Conservation (phyloP, 2,113 vertebrate genomes). For the Bufo gargarizans region DNA sequence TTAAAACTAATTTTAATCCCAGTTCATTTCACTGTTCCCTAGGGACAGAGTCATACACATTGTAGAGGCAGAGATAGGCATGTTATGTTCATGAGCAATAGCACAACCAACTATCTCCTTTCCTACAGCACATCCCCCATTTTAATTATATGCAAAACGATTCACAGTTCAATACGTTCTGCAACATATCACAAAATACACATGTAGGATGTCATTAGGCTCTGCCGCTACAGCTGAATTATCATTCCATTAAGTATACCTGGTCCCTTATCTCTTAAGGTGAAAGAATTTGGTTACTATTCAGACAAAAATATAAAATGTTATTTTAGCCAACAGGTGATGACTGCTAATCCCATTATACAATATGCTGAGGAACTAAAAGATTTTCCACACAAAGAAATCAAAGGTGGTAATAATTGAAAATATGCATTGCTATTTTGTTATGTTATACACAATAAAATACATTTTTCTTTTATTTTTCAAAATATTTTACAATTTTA, state of each 20-base stretch:
- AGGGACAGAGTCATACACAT: neutral
- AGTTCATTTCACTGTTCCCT: neutral
- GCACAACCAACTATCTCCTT: neutral
- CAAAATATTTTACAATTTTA: too few relatives aligned
- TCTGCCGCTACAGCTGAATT: slow-evolving; percentile 9
- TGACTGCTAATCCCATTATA: neutral
- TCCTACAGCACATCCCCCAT: slow-evolving; percentile 32
- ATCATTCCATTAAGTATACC: slow-evolving; percentile 1
- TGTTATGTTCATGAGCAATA: neutral
- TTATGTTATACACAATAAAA: too few relatives aligned
- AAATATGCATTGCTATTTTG: too few relatives aligned
- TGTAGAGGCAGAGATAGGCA: slow-evolving; percentile 1
- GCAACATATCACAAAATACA: slow-evolving; percentile 26
- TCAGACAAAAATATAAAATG: neutral
- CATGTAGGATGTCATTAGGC: slow-evolving; percentile 25
- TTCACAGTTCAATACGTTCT: slow-evolving; percentile 3
- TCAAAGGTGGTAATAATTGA: neutral
- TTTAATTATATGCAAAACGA: slow-evolving; percentile 28
- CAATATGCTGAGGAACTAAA: neutral
- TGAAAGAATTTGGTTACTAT: neutral
- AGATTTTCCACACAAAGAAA: neutral
- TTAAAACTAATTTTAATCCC: neutral
- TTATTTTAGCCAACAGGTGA: neutral
- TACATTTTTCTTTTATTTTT: too few relatives aligned
- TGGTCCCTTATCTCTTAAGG: slow-evolving; percentile 4